Base-by-base conservation (phyloP, 2,113 vertebrate species). In the Nicator chloris region DNA sequence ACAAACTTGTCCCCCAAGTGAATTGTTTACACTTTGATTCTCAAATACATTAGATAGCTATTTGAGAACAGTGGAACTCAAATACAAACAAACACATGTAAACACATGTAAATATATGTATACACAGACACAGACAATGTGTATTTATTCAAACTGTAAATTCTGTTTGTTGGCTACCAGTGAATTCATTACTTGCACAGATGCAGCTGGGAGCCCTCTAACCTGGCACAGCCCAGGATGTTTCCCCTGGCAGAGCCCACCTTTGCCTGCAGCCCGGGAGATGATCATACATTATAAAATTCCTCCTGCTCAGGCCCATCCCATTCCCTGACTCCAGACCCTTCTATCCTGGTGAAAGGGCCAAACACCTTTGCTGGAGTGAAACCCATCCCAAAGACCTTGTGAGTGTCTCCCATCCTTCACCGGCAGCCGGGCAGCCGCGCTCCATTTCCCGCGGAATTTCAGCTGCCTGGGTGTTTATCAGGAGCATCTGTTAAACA, bases 401-500 rank as follows among this genome's bases (percentile, higher is more conserved):
- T 93, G 81, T 9, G 27, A 95, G 53, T 15, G 57, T 84, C 82
- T 95, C 90, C 86, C 40, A 65, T 96, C 82, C 85, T 83, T 97
- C 85, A 92, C 39, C 4, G 39, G 69, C 50, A 40, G 92, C 68
- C 14, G 3, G 8, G 82, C 37, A 31, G 85, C 90, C 18, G 28
- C 5, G 75, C 93, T 97, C 96, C 95, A 96, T 95, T 97, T 98
- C 94, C 88, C 66, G 3, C 85, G 42, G 90, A 93, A 86, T 95
- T 92, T 95, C 92, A 82, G 79, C 65, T 45, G 69, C 95, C 87
- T 70, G 4, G 5, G 85, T 85, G 53, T 94, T 97, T 97, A 93
- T 95, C 92, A 95, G 64, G 70, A 98, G 75, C 94, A 97, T 94
- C 96, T 97, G 93, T 95, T 97, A 79, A 86, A 65, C 91, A 96